Base-by-base conservation (phyloP, 1,140 invertebrate species). In the Wasmannia auropunctata region DNA sequence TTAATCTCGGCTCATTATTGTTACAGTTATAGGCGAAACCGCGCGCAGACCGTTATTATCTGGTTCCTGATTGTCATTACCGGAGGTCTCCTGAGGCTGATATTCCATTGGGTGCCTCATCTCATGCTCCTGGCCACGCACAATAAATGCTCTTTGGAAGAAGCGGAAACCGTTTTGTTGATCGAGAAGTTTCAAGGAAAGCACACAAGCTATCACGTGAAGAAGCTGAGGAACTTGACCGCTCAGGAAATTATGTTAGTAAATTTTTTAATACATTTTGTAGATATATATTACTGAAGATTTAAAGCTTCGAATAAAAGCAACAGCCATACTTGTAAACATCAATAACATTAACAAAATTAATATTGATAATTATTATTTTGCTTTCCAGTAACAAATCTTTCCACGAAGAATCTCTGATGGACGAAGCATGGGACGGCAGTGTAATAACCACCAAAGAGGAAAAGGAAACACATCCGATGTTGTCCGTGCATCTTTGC, bases 71-170 rank as follows among this genome's bases (percentile, higher is more conserved):
- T 97, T 49, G 63, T 97, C 28, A 80, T 96, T 10, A 96, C 96
- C 16, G 93, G 95, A 54, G 97, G 97, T 22, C 88, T 97, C 14
- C 91, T 97, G 22, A 95, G 97, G 72, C 94, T 97, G 67, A 90
- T 97, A 70, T 96, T 97, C 91, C 96, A 97, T 91, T 97, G 97
- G 97, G 96, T 96, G 83, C 97, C 97, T 10, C 96, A 96, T 84
- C 95, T 96, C 91, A 96, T 96, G 95, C 93, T 97, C 31, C 93
- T 95, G n/a, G 94, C 95, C 10, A 97, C 96, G 46, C 96, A 97
- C 91, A 93, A 92, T 6, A 94, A 91, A 67, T 97, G 96, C 91
- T 89, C 95, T 8, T 93, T 97, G 10, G 93, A 95, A 51, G 92
- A 95, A 31, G 97, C 97, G 6, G 94, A 96, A 7, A 96, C 95